Conservation (phyloP, 2,888 invertebrate genomes). For the Amblyteles armatorius region DNA sequence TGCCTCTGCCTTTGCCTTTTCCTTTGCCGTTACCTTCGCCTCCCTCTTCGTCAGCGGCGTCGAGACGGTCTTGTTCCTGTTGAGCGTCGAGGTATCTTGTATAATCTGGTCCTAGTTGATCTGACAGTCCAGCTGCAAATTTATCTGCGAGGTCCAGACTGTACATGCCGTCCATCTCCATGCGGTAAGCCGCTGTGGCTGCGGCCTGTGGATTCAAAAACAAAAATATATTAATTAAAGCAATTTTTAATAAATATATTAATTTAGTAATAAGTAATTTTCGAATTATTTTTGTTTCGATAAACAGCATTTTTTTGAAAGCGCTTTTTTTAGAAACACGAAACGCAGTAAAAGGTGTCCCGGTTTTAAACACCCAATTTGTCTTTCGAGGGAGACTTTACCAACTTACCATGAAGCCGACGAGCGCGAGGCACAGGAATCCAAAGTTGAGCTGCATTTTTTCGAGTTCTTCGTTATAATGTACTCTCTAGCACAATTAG, state of each 20-base stretch:
- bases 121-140: not conserved
- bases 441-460: not conserved
- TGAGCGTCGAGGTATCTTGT: not conserved
- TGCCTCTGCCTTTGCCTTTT: not conserved
- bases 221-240: not conserved
- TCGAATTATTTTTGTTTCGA: not conserved
- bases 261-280: too few species aligned
- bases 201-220: conserved; percentile 1
- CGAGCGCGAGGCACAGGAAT: not conserved
- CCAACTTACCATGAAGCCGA: conserved; percentile 4
- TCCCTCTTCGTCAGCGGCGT: not conserved
- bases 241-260: not conserved
- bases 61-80: too few species aligned
- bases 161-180: not conserved
- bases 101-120: not conserved
- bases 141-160: not conserved
- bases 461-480: not conserved
- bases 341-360: not conserved
- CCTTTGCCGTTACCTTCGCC: not conserved
- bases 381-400: not conserved
- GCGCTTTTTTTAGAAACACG: not conserved
- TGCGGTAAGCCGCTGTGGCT: not conserved
- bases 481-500: not conserved
- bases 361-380: not conserved
- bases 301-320: not conserved